phyloP scores from a whole-genome alignment of 2,113 vertebrate genomes.

The Cyprinus carpio region DNA sequence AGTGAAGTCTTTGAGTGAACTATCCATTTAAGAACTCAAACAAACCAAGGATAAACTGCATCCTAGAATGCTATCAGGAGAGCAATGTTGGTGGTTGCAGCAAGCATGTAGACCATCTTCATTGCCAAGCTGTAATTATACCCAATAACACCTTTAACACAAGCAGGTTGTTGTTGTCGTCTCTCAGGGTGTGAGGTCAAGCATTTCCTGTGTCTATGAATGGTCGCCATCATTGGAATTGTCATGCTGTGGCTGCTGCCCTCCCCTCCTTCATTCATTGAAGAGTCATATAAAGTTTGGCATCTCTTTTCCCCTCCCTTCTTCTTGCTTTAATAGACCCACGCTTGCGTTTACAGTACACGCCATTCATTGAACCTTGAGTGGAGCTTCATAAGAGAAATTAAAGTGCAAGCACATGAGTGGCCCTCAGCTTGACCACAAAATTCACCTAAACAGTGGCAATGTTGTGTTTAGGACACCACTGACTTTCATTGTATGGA shows the following conservation, averaged over 20 bases:
- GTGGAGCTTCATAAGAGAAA: conserved; percentile 37
- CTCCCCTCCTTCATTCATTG: conserved; percentile 34
- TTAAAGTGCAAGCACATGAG: not conserved
- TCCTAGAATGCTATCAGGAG: conserved; percentile 44
- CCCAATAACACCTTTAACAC: conserved; percentile 79
- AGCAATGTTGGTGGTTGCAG: conserved; percentile 38
- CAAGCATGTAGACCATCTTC: conserved; percentile 58
- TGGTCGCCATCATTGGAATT: conserved; percentile 70
- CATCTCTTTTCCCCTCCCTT: conserved; percentile 49
- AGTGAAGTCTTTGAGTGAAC: not conserved
- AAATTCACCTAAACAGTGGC: not conserved
- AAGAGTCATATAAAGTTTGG: conserved; percentile 28
- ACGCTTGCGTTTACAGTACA: conserved; percentile 55
- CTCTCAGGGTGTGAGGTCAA: conserved; percentile 77
- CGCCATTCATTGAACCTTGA: conserved; percentile 65
- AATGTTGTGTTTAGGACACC: not conserved
- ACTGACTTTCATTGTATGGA: not conserved
- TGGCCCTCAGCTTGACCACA: not conserved
- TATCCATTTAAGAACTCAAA: not conserved
- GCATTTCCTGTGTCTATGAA: conserved; percentile 78
- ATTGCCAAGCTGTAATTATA: conserved; percentile 74
- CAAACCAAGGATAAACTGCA: not conserved
- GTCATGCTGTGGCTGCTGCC: conserved; percentile 61
- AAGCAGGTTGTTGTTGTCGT: conserved; percentile 73
- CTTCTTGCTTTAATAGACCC: conserved; percentile 55